phyloP scores from a whole-genome alignment of 2,113 vertebrate species.

The Orycteropus afer region DNA sequence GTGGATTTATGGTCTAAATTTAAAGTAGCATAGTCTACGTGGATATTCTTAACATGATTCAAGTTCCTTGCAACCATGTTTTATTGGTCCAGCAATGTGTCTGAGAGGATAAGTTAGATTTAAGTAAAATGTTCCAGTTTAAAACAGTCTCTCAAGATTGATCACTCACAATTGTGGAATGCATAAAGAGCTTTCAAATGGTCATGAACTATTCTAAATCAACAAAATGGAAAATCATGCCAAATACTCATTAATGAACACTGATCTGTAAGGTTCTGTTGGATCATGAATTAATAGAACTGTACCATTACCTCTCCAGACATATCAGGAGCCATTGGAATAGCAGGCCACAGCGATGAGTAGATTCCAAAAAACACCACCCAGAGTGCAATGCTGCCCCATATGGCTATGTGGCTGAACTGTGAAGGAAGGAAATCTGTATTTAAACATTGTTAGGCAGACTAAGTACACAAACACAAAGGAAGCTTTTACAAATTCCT shows the following conservation, averaged over 20 bases:
- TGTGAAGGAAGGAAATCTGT: constrained; percentile 72
- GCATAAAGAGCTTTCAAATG: constrained; percentile 47
- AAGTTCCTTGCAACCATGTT: constrained; percentile 23
- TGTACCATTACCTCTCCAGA: constrained; percentile 95
- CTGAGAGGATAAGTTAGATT: constrained; percentile 60
- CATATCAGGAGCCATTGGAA: constrained; percentile 98
- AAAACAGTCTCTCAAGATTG: constrained; percentile 58
- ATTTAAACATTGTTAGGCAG: not conserved
- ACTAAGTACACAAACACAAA: not conserved
- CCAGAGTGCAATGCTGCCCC: constrained; percentile 98
- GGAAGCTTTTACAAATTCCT: not conserved
- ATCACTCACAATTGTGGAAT: not conserved
- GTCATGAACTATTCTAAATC: constrained; percentile 12
- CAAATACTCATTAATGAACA: not conserved
- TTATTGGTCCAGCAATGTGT: constrained; percentile 49
- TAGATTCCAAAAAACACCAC: constrained; percentile 98
- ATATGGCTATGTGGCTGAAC: constrained; percentile 99
- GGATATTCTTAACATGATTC: constrained; percentile 44
- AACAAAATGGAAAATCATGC: not conserved
- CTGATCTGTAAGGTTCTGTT: not conserved
- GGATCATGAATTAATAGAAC: not conserved
- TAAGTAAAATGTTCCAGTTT: constrained; percentile 59
- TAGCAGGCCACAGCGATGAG: constrained; percentile 95
- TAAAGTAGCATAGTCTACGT: constrained; percentile 49
- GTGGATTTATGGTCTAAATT: constrained; percentile 58